Percentiles rank a stretch among this genome's conserved stretches.
Evolutionary conservation across 2,888 invertebrate species (phyloP).

Genomic region (Andricus curvator): DNA sequence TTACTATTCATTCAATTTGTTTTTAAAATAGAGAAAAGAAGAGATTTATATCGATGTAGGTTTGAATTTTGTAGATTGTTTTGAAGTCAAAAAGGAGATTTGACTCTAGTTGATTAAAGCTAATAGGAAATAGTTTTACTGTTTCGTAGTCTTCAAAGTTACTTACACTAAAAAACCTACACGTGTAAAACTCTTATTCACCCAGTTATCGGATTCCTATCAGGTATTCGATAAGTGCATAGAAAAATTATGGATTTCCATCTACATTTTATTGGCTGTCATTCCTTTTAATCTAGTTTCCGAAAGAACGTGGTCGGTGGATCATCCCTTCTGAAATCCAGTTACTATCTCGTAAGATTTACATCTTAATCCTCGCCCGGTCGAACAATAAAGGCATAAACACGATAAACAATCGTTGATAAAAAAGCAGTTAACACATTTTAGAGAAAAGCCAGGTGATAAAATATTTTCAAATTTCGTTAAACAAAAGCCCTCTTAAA

Average conservation of each 20-base stretch:
- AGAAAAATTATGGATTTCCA: not conserved
- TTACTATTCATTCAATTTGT: too few relatives aligned
- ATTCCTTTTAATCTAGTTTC: conserved; percentile 26
- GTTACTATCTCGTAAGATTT: not conserved
- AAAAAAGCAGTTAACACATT: not conserved
- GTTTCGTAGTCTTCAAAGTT: not conserved
- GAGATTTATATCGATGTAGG: too few relatives aligned
- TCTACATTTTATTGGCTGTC: conserved; percentile 22
- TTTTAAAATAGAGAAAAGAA: too few relatives aligned
- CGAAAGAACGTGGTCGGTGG: not conserved
- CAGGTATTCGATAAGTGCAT: conserved; percentile 8
- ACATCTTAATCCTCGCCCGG: not conserved
- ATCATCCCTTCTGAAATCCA: not conserved
- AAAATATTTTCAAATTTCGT: not conserved
- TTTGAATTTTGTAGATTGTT: too few relatives aligned
- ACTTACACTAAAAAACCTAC: not conserved
- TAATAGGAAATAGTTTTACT: too few relatives aligned
- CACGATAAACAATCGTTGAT: not conserved
- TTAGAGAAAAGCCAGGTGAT: not conserved
- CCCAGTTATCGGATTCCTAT: conserved; percentile 11
- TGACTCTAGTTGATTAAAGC: too few relatives aligned
- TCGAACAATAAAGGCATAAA: conserved; percentile 3
- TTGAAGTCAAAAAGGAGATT: too few relatives aligned
- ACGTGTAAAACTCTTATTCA: conserved; percentile 13
- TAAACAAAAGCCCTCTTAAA: not conserved